Conservation (phyloP, 2,113 vertebrate species). For the Cochlearius cochlearius region DNA sequence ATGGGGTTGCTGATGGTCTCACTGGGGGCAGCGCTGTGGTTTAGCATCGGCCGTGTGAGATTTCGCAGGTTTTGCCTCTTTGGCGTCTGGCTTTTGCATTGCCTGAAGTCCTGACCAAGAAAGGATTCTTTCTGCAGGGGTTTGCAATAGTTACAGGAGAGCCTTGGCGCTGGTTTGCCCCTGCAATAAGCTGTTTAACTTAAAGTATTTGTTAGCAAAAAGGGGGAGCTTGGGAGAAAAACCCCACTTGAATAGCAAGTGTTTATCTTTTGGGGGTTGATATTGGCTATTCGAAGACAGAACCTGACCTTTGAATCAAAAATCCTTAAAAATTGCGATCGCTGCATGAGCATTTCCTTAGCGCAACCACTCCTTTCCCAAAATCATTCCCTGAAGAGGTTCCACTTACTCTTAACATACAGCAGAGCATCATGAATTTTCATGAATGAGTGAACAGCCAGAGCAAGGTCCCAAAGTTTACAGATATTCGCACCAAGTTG, state of each 20-base stretch:
- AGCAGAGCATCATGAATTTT: slow-evolving; percentile 9
- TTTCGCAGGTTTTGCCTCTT: not conserved
- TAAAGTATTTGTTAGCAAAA: not conserved
- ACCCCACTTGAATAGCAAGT: not conserved
- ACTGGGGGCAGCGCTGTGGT: accelerated
- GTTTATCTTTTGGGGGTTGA: not conserved
- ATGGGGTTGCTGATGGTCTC: not conserved
- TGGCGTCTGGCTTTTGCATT: not conserved
- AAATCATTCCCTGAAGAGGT: not conserved
- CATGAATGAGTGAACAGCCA: slow-evolving; percentile 8
- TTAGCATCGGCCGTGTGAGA: not conserved
- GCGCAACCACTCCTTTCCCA: not conserved
- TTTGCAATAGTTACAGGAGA: not conserved
- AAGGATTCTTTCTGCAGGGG: not conserved
- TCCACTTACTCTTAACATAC: not conserved
- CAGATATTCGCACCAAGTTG: not conserved
- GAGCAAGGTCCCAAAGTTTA: not conserved
- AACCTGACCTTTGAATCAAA: not conserved
- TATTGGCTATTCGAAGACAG: not conserved
- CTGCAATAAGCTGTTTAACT: not conserved
- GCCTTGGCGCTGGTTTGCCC: not conserved
- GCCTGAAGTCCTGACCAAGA: not conserved
- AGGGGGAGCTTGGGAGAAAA: not conserved
- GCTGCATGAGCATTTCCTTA: not conserved
- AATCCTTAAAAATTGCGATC: not conserved